These are phyloP conservation scores for Rhopalosiphum nymphaeae DNA, from an alignment of 2,888 invertebrate genomes.

Conservation along the genomic window DNA sequence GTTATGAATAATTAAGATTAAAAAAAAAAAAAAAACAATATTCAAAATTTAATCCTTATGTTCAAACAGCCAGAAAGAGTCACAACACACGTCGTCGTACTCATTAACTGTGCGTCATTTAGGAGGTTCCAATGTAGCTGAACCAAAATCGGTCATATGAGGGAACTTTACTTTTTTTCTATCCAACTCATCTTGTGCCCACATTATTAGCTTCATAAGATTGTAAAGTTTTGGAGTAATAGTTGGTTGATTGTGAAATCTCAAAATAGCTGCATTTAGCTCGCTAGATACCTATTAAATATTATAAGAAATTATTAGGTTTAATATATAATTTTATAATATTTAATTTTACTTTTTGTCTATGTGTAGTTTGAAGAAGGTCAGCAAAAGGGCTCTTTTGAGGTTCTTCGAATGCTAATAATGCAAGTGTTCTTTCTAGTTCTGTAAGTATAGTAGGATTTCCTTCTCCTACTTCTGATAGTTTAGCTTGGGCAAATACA, in stretches of 20 bases:
- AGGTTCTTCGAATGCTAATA: conserved; percentile 97
- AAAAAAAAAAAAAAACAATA: conserved; percentile 23
- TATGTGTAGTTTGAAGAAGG: conserved; percentile 90
- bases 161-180: conserved; percentile 95
- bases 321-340: background rate
- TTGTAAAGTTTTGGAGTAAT: conserved; percentile 93
- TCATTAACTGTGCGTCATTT: conserved; percentile 65
- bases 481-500: conserved; percentile 89
- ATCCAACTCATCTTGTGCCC: conserved; percentile 96
- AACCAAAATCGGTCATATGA: conserved; percentile 92
- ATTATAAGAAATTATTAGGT: background rate
- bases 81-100: conserved; percentile 60
- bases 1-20: conserved; percentile 28
- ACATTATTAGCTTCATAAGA: conserved; percentile 90
- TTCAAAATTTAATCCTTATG: conserved; percentile 56
- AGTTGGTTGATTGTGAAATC: conserved; percentile 91
- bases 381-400: conserved; percentile 95
- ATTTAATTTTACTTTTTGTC: conserved; percentile 81
- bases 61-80: conserved; percentile 62
- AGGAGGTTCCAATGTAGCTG: conserved; percentile 77
- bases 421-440: conserved; percentile 91
- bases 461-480: conserved; percentile 90
- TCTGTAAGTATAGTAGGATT: conserved; percentile 80
- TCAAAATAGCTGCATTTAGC: conserved; percentile 96
- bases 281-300: conserved; percentile 89